Evolutionary conservation across 2,113 vertebrate genomes (phyloP), one percentile per base, ranked within the genome.

Genomic region (Neolamprologus falcicula): DNA sequence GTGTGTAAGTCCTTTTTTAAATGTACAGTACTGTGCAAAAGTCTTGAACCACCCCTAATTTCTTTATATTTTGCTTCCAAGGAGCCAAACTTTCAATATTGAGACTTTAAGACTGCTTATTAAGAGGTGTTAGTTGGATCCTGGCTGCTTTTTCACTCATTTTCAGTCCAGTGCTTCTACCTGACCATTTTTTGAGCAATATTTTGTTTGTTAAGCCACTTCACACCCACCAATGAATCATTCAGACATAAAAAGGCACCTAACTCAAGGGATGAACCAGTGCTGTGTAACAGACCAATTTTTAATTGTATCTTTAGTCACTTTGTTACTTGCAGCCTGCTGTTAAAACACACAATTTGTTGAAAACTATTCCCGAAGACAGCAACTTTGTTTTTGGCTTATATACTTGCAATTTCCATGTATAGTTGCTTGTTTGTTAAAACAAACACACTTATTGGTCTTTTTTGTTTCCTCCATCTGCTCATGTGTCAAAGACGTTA

Each of bases 391-490:
- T 68, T 12, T 40, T 24, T 68, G n/a, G 19, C 35, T 40, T 9
- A 2, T 24, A 24, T 3, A 40, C 1, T 71, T 21, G 33, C 31
- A n/a, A 24, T 40, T 68, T 68, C 35, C n/a, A 40, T 2, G 3
- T 40, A 40, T 24, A 21, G 11, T 21, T 40, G 63, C 9, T 12
- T 63, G 24, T 54, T 76, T 31, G 82, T 52, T 61, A 68, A 28
- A 45, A 45, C 52, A 33, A 47, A 31, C 52, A 85, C 6, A 84
- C 7, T 85, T 33, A 84, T 84, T 83, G 54, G 35, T 42, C 11
- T 28, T 2, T 31, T 50, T 7, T 71, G 7, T 63, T 78, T 7
- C 35, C 1, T 78, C 28, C 42, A 71, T 37, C 24, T 55, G 54
- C 53, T 40, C 40, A 12, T 40, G 13, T 16, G 9, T 66, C 40